These are phyloP conservation scores for Brachionus koreanus DNA, from an alignment of 1,140 invertebrate species.

Conservation along the genomic window DNA sequence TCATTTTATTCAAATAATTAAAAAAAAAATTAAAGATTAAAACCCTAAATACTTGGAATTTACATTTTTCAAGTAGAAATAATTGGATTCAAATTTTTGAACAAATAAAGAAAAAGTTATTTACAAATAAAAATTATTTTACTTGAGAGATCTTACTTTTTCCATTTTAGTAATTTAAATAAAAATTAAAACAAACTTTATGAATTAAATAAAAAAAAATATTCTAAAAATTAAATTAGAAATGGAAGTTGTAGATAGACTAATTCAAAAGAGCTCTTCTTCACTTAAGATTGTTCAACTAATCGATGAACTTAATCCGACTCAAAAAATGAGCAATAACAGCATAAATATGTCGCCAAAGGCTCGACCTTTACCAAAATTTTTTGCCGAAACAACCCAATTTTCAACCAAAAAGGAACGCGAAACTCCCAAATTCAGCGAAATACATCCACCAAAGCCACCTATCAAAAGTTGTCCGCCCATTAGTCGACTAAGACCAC, in stretches of 20 bases:
- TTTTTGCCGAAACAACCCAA: conserved; percentile 14
- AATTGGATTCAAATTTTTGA: no score
- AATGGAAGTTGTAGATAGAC: conserved; percentile 18
- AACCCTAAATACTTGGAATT: no score
- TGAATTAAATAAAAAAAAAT: background rate
- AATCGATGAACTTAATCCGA: background rate
- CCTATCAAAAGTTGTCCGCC: conserved; percentile 43
- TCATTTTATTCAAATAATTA: no score
- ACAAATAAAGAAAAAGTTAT: no score
- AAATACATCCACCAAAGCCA: conserved; percentile 42
- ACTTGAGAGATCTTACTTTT: no score
- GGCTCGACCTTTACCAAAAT: conserved; percentile 24
- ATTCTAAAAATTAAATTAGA: background rate
- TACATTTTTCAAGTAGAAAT: no score
- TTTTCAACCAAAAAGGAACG: conserved; percentile 43
- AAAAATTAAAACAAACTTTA: background rate
- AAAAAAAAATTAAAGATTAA: no score
- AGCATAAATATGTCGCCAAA: background rate
- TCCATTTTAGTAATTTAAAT: background rate
- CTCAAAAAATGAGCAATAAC: conserved; percentile 18
- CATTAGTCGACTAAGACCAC: conserved; percentile 17
- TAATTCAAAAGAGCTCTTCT: background rate
- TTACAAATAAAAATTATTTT: no score
- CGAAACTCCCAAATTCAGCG: conserved; percentile 35
- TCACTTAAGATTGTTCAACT: background rate